Base-by-base conservation (phyloP, 1,140 invertebrate species). In the Acromyrmex heyeri region DNA sequence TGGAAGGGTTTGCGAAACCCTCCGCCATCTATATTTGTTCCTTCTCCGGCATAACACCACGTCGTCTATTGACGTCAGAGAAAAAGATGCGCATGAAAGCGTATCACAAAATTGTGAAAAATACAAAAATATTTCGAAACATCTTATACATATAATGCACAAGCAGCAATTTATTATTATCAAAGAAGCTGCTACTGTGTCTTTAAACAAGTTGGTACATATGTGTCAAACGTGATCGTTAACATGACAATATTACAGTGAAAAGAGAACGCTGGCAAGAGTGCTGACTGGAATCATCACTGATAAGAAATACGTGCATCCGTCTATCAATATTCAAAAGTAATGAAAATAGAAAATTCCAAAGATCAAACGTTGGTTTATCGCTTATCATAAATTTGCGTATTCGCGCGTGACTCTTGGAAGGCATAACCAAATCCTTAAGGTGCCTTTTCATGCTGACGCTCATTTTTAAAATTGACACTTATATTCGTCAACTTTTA, bases 1-100 rank as follows among this genome's bases (percentile, higher is more conserved):
- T 72, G 75, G 75, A 90, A 90, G 86, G 78, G 73, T 90, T 90
- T 90, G 73, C 88, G 88, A 90, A 89, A 90, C 62, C 48, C 78
- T 85, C 53, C 24, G 44, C 78, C 67, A 78, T 73, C 65, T 81
- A 86, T 82, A 88, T 59, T 48, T 61, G 50, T 59, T 69, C 55
- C 79, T 59, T 61, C 53, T 50, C 53, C 55, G 53, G 30, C 67
- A 50, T 55, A 86, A 75, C 59, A n/a, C n/a, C 55, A 27, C 72
- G n/a, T 50, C 86, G 55, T 59, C 65, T 27, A 21, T 55, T 70
- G 50, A 69, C 24, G 65, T 70, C 30, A 72, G 30, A 27, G 27
- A 8, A 16, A 30, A 21, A 81, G 53, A 59, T 7, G 48, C 24
- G 50, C 10, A 59, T 72, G 44, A 57, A 59, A 50, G 55, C 24